phyloP scores from a whole-genome alignment of 2,113 vertebrate genomes.

The Aspidoscelis tigris region DNA sequence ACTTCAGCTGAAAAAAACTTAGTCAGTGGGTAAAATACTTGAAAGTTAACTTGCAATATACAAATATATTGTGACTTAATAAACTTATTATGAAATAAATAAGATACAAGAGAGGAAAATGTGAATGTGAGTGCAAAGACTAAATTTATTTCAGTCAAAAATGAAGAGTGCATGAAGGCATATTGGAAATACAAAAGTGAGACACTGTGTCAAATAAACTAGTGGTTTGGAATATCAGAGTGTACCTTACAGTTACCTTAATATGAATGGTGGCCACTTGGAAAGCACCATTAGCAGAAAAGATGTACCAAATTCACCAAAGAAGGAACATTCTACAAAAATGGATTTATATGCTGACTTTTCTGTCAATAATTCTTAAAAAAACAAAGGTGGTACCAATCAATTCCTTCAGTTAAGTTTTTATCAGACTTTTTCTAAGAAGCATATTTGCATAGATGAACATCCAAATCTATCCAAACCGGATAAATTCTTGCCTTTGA shows the following conservation, averaged over 20 bases:
- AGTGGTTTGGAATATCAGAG: neutral
- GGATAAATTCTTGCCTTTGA: neutral
- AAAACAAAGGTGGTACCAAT: neutral
- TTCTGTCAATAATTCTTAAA: conserved; percentile 37
- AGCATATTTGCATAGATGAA: conserved; percentile 12
- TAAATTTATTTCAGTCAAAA: too few relatives aligned
- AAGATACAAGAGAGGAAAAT: too few relatives aligned
- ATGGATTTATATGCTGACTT: conserved; percentile 18
- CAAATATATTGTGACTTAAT: too few relatives aligned
- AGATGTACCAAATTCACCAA: conserved; percentile 32
- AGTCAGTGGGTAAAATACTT: too few relatives aligned
- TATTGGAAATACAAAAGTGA: too few relatives aligned
- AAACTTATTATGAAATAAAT: too few relatives aligned
- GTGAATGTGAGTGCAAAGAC: too few relatives aligned
- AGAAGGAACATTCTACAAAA: conserved; percentile 40
- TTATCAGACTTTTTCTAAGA: conserved; percentile 25
- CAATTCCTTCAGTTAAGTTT: neutral
- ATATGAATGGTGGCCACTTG: conserved; percentile 46
- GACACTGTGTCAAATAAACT: too few relatives aligned
- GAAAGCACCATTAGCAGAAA: conserved; percentile 20
- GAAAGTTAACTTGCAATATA: too few relatives aligned
- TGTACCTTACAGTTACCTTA: conserved; percentile 42
- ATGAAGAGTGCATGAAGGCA: too few relatives aligned
- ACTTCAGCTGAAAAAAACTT: too few relatives aligned
- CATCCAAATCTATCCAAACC: neutral